Evolutionary conservation across 2,888 invertebrate genomes (phyloP).

Genomic region (Caprella mutica): DNA sequence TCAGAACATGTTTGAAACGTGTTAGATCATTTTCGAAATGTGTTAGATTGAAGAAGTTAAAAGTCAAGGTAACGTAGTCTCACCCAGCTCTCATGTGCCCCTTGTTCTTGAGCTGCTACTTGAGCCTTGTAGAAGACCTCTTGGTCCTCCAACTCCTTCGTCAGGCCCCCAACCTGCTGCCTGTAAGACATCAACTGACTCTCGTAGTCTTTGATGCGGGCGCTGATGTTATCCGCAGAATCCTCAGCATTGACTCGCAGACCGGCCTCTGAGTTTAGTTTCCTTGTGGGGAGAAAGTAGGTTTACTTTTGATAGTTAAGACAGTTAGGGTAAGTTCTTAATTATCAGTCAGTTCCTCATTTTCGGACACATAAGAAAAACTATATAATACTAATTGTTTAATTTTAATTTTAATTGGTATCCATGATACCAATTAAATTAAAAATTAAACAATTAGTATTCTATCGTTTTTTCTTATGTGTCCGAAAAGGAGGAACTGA

Average conservation of each 20-base stretch:
- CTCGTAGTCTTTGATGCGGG: conserved; percentile 23
- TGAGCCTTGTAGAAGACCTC: conserved; percentile 26
- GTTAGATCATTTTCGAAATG: too few species aligned
- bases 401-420: too few species aligned
- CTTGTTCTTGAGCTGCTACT: conserved; percentile 24
- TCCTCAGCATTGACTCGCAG: conserved; percentile 25
- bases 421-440: too few species aligned
- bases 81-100: conserved; percentile 31
- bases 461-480: too few species aligned
- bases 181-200: conserved; percentile 22
- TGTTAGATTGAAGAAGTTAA: not conserved
- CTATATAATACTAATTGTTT: too few species aligned
- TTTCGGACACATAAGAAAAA: too few species aligned
- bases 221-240: conserved; percentile 19
- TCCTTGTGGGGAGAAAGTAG: conserved; percentile 3
- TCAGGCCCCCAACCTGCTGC: conserved; percentile 19
- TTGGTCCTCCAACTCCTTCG: conserved; percentile 28
- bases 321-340: too few species aligned
- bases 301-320: not conserved
- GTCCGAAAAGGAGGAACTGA: too few species aligned
- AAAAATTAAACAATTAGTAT: too few species aligned
- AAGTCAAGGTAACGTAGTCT: not conserved
- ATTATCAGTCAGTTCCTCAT: too few species aligned
- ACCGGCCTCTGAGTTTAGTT: conserved; percentile 28
- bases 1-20: too few species aligned